phyloP scores from a whole-genome alignment of 2,113 vertebrate species.

The Hippoglossus stenolepis region DNA sequence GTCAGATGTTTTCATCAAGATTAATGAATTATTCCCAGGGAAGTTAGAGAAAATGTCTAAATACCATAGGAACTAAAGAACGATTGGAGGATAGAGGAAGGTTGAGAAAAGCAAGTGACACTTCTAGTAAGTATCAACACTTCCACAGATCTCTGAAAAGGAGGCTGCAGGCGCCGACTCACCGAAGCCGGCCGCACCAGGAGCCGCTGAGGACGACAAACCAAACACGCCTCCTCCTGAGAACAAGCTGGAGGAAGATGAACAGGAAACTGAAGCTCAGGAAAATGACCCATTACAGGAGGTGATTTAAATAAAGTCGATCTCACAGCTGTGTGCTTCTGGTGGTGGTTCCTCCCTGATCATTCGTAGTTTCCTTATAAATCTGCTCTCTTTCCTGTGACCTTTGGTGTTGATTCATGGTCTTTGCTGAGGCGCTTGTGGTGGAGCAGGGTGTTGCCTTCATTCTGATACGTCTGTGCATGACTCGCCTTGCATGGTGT shows the following conservation, averaged over 20 bases:
- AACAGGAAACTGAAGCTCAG: neutral
- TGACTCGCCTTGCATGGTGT: neutral
- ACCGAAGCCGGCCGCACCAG: neutral
- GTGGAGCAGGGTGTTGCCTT: neutral
- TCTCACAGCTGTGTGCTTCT: constrained; percentile 8
- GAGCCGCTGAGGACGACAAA: constrained; percentile 20
- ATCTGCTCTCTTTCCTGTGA: constrained; percentile 1
- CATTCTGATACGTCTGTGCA: constrained; percentile 1
- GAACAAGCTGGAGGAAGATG: constrained; percentile 6
- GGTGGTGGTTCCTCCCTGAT: constrained; percentile 30
- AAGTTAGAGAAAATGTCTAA: no score
- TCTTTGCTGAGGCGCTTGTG: neutral
- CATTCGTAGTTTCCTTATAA: neutral
- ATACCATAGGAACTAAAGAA: no score
- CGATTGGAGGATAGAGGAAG: no score
- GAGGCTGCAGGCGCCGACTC: neutral
- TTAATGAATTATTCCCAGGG: neutral
- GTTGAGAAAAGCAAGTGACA: no score
- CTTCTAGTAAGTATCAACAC: neutral
- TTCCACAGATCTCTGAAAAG: constrained; percentile 43
- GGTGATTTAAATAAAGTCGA: constrained; percentile 47
- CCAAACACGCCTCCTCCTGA: constrained; percentile 10
- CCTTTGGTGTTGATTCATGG: neutral
- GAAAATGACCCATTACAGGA: neutral
- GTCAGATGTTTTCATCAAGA: no score